These are phyloP conservation scores for Nerophis ophidion DNA, from an alignment of 2,113 vertebrate species.

Conservation along the genomic window DNA sequence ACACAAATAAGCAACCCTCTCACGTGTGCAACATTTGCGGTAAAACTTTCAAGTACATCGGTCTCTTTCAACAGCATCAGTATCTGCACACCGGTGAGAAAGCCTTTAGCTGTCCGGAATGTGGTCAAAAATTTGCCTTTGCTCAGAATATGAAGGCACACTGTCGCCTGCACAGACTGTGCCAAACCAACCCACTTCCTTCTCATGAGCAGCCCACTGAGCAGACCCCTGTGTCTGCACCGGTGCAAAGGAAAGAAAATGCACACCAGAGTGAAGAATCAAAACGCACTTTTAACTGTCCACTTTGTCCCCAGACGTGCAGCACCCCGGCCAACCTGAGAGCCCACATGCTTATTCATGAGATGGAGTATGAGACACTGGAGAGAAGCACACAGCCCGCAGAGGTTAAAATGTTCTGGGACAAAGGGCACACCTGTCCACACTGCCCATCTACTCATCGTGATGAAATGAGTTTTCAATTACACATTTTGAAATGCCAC, in stretches of 20 bases:
- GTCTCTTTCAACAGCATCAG: slow-evolving; percentile 80
- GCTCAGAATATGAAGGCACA: slow-evolving; percentile 75
- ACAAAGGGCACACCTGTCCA: slow-evolving; percentile 56
- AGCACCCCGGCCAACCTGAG: slow-evolving; percentile 57
- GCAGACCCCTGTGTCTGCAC: slow-evolving; percentile 17
- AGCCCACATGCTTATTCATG: slow-evolving; percentile 71
- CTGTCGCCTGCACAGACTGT: slow-evolving; percentile 66
- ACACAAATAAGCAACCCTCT: slow-evolving; percentile 59
- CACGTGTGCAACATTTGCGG: slow-evolving; percentile 73
- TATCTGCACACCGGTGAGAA: slow-evolving; percentile 79
- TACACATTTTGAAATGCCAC: slow-evolving; percentile 60
- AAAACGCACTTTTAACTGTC: slow-evolving; percentile 60
- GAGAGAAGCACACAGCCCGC: slow-evolving; percentile 34
- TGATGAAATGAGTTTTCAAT: slow-evolving; percentile 56
- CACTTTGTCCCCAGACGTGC: slow-evolving; percentile 64
- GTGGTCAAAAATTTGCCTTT: slow-evolving; percentile 71
- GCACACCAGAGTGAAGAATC: slow-evolving; percentile 36
- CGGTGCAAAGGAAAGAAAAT: slow-evolving; percentile 56
- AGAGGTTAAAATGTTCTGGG: slow-evolving; percentile 40
- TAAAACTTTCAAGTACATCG: slow-evolving; percentile 79
- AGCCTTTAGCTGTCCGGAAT: slow-evolving; percentile 65
- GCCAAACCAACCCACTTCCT: slow-evolving; percentile 15
- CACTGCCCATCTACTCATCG: slow-evolving; percentile 62
- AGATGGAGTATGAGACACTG: slow-evolving; percentile 60
- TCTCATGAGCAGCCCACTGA: slow-evolving; percentile 25